Evolutionary conservation across 2,113 vertebrate species (phyloP), one percentile per base, ranked within the genome.

Genomic region (Rattus rattus): DNA sequence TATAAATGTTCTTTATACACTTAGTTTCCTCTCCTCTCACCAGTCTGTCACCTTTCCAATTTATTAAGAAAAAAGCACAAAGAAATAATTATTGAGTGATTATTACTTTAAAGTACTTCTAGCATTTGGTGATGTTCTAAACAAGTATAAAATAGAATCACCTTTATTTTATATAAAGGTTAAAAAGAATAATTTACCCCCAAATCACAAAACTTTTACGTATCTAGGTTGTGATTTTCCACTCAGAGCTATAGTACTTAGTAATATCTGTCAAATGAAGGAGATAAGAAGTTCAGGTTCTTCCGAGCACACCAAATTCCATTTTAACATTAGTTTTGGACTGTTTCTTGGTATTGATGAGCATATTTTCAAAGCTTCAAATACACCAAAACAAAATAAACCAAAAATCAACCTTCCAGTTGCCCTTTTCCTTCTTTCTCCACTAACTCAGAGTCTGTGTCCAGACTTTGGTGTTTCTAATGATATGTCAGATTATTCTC

Each of bases 91-190:
- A 61, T 36, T 69, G 20, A 76, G 8, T 94, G 5, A 14, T 70
- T 90, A 39, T 88, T 96, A 70, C 70, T 90, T 75, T 79, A 86
- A 90, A 86, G 59, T 28, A 89, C 70, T 94, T 94, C 54, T 91
- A 86, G 4, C 43, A 39, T 88, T 17, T 73, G 13, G 30, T 94
- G 33, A 80, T 84, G 59, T 92, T 92, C 39, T 93, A 88, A 93
- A 87, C 61, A 95, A 76, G 0, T 93, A 7, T 91, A 69, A 95
- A 96, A 91, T 33, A 81, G 86, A 80, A 89, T 28, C 83, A 86
- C 52, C 91, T 67, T 16, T 5, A 77, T 95, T 95, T 69, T 73
- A 91, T 95, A 92, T 81, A 22, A 90, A 43, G 47, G 59, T 85
- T 39, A 39, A 20, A 73, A 86, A 43, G 84, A 88, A 20, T 80